Conservation (phyloP, 1,140 invertebrate genomes). For the Luehdorfia chinensis region DNA sequence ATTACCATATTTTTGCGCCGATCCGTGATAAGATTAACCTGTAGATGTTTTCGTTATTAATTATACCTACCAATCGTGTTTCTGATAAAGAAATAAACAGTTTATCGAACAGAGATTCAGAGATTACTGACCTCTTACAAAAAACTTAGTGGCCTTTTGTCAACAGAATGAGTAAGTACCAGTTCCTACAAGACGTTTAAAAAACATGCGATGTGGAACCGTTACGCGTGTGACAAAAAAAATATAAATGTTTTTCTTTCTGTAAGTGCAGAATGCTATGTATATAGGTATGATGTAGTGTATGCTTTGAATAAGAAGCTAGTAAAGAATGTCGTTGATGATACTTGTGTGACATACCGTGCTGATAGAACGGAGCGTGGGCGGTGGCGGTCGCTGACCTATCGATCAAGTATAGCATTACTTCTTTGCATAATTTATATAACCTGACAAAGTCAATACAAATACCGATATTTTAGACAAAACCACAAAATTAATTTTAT, state of each 20-base stretch:
- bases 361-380: slow-evolving; percentile 30
- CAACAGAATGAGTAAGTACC: slow-evolving; percentile 49
- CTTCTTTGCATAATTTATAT: slow-evolving; percentile 66
- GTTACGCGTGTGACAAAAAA: slow-evolving; percentile 36
- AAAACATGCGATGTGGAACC: slow-evolving; percentile 26
- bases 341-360: slow-evolving; percentile 22
- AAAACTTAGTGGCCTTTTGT: slow-evolving; percentile 40
- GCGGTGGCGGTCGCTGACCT: slow-evolving; percentile 53
- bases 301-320: slow-evolving; percentile 1
- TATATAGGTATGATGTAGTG: neutral
- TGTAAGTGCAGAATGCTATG: neutral
- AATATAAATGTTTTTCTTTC: slow-evolving; percentile 7
- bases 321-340: slow-evolving; percentile 21
- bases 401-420: slow-evolving; percentile 58
- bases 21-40: slow-evolving; percentile 16
- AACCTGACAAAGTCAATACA: slow-evolving; percentile 62
- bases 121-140: slow-evolving; percentile 56
- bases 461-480: slow-evolving; percentile 58
- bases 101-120: slow-evolving; percentile 49
- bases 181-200: slow-evolving; percentile 37
- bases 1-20: slow-evolving; percentile 3
- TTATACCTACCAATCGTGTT: slow-evolving; percentile 40
- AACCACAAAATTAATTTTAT: slow-evolving; percentile 52
- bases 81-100: slow-evolving; percentile 45
- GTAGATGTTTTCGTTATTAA: slow-evolving; percentile 21